Conservation (phyloP, 1,140 invertebrate species). For the Maniola jurtina region DNA sequence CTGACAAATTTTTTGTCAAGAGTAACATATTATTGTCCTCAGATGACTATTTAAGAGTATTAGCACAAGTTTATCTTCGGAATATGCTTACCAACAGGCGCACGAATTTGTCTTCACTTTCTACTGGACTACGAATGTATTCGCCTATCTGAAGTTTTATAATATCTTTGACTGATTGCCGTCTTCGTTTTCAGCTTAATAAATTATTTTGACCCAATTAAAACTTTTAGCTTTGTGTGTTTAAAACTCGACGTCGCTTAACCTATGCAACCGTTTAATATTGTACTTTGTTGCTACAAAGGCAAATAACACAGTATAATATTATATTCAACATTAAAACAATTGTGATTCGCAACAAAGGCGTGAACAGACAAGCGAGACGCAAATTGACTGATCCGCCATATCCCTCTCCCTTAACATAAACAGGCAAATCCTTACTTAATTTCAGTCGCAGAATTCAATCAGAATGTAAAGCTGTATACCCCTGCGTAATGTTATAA, state of each 20-base stretch:
- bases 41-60: no score
- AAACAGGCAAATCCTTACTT: slow-evolving; percentile 77
- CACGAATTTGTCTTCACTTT: no score
- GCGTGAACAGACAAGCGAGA: slow-evolving; percentile 57
- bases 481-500: slow-evolving; percentile 74
- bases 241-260: background rate
- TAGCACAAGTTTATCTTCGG: no score
- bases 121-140: no score
- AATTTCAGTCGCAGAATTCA: slow-evolving; percentile 77
- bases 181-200: no score
- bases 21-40: no score
- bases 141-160: no score
- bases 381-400: slow-evolving; percentile 71
- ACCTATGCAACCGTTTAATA: background rate
- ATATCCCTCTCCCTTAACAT: slow-evolving; percentile 66
- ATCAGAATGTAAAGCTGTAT: slow-evolving; percentile 74
- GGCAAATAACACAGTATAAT: background rate
- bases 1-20: no score
- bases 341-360: slow-evolving; percentile 42
- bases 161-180: no score
- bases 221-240: no score
- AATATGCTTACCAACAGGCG: no score
- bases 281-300: background rate
- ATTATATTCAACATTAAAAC: slow-evolving; percentile 19
- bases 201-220: no score